Evolutionary conservation across 2,113 vertebrate species (phyloP), one percentile per base, ranked within the genome.

Genomic region (Chaetodon auriga): DNA sequence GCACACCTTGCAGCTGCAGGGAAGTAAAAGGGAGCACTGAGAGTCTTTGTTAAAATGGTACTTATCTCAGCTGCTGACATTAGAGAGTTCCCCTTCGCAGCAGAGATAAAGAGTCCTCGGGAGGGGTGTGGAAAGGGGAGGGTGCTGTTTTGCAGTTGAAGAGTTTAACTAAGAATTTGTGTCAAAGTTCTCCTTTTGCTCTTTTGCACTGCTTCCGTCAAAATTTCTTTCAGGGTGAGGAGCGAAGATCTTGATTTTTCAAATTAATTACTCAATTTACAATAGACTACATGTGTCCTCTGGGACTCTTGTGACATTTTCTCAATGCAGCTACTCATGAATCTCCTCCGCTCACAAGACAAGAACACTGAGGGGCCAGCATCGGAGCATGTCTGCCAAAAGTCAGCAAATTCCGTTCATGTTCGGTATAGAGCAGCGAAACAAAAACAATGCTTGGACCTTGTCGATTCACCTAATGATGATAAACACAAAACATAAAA

Each of bases 51-150:
- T 81, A 77, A 89, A 81, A 78, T 74, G 46, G 80, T 76, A 72
- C 90, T 92, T 83, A 91, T 90, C 80, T 60, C 72, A 45, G 78
- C 68, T 54, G 78, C 71, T 84, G 88, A 89, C 81, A 80, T 57
- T 45, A 80, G 74, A 76, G 75, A 75, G 68, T 58, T 74, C 19
- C 55, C 13, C 73, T 72, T 63, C 80, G 25, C 7, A 51, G 38
- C 68, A 25, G 23, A 83, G 84, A 86, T 87, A 83, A 82, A 62
- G 72, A 69, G 63, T 78, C 60, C 80, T 53, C 71, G 9, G 55
- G 73, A 72, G 81, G 48, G 36, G 21, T 55, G 36, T 7, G 58
- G 53, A 68, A 21, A 25, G 18, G 45, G 18, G 51, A 68, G 7
- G 60, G 58, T 51, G 36, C 68, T 71, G 63, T 66, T 70, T 63